Percentiles rank a stretch among this genome's conserved stretches.
phyloP scores from a whole-genome alignment of 1,140 invertebrate genomes.

The Drosophila parvula region DNA sequence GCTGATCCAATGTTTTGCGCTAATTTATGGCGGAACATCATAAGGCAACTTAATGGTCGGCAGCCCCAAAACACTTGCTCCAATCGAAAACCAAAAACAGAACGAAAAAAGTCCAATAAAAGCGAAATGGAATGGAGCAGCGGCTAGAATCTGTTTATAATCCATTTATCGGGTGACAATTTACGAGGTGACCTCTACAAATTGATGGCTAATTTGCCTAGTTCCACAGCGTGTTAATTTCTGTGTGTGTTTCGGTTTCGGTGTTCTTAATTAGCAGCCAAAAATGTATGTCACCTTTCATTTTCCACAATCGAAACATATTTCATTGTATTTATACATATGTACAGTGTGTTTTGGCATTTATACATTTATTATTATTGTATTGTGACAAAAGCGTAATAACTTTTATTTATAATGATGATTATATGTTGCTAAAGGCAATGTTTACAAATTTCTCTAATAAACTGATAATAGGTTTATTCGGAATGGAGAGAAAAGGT shows the following conservation, averaged over 20 bases:
- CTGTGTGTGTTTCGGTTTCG: background rate
- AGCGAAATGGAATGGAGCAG: background rate
- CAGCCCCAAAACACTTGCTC: slow-evolving; percentile 24
- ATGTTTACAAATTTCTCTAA: no score
- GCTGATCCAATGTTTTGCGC: slow-evolving; percentile 31
- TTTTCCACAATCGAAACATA: background rate
- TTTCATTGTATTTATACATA: background rate
- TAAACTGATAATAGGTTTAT: no score
- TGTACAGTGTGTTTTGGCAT: no score
- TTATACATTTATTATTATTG: no score
- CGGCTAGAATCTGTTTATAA: slow-evolving; percentile 10
- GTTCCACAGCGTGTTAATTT: background rate
- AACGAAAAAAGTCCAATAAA: background rate
- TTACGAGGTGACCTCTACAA: slow-evolving; percentile 17
- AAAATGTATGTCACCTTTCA: slow-evolving; percentile 3
- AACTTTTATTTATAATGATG: no score
- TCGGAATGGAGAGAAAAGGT: no score
- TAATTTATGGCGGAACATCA: slow-evolving; percentile 37
- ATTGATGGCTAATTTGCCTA: slow-evolving; percentile 13
- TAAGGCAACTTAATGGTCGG: slow-evolving; percentile 31
- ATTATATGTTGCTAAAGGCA: no score
- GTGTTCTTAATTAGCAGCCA: slow-evolving; percentile 5
- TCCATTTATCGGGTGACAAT: slow-evolving; percentile 33
- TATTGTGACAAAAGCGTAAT: no score
- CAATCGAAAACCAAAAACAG: slow-evolving; percentile 4